These are phyloP conservation scores for Drosophila maculinotata DNA, from an alignment of 2,888 invertebrate genomes.

Conservation along the genomic window DNA sequence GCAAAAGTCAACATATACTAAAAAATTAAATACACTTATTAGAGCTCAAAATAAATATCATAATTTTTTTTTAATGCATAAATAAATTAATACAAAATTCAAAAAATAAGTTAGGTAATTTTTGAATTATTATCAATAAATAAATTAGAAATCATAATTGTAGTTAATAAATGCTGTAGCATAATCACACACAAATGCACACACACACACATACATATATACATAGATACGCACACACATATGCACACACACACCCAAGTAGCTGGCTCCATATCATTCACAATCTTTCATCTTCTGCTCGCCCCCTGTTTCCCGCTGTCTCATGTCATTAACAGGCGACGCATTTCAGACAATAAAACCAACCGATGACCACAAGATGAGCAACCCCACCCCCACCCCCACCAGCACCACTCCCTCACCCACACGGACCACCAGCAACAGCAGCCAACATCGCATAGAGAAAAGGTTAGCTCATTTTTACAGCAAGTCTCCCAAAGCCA, in stretches of 20 bases:
- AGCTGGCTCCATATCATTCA: slow-evolving; percentile 76
- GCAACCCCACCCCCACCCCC: slow-evolving; percentile 20
- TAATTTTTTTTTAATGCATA: too few species aligned
- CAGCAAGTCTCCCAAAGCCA: slow-evolving; percentile 17
- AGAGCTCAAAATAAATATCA: too few species aligned
- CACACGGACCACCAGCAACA: slow-evolving; percentile 20
- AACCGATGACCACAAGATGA: slow-evolving; percentile 25
- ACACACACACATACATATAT: slow-evolving; percentile 5
- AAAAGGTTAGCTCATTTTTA: slow-evolving; percentile 72
- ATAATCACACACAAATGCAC: slow-evolving; percentile 1
- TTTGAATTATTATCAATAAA: too few species aligned
- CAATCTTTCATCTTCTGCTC: slow-evolving; percentile 61
- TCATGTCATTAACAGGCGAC: slow-evolving; percentile 84
- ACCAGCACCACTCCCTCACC: slow-evolving; percentile 15
- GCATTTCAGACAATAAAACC: slow-evolving; percentile 83
- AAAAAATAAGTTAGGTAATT: too few species aligned
- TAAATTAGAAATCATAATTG: too few species aligned
- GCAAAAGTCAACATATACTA: too few species aligned
- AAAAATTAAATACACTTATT: too few species aligned
- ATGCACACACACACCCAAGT: slow-evolving; percentile 15
- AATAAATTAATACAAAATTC: too few species aligned
- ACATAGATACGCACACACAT: slow-evolving; percentile 9
- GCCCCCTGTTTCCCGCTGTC: slow-evolving; percentile 61
- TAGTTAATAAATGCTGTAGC: too few species aligned
- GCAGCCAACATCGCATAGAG: slow-evolving; percentile 48